These are phyloP conservation scores for Ahaetulla prasina DNA, from an alignment of 2,113 vertebrate species.

Conservation along the genomic window DNA sequence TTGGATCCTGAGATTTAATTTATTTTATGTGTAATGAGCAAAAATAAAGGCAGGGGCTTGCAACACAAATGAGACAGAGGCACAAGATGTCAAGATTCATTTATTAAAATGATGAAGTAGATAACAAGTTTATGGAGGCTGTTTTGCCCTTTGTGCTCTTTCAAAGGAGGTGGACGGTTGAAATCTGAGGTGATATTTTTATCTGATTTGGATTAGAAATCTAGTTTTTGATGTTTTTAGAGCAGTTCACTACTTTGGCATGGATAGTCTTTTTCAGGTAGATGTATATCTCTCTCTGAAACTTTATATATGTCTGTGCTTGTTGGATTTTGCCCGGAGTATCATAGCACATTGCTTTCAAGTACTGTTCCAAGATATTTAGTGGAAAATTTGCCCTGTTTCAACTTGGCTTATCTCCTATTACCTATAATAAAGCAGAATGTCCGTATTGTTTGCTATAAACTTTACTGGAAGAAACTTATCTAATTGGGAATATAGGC, in stretches of 20 bases:
- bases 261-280: neutral
- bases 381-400: neutral
- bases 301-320: neutral
- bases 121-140: neutral
- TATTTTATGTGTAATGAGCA: neutral
- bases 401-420: slow-evolving; percentile 1
- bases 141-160: neutral
- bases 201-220: neutral
- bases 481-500: neutral
- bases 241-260: neutral
- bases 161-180: neutral
- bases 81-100: neutral
- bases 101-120: neutral
- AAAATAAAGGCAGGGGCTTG: too few relatives aligned
- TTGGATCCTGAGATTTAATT: neutral
- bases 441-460: neutral
- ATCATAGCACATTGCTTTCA: neutral
- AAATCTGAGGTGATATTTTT: neutral
- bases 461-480: neutral
- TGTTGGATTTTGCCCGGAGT: neutral
- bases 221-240: neutral
- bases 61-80: neutral
- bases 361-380: neutral
- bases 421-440: neutral
- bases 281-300: neutral